phyloP scores from a whole-genome alignment of 2,113 vertebrate genomes.

The Upupa epops region DNA sequence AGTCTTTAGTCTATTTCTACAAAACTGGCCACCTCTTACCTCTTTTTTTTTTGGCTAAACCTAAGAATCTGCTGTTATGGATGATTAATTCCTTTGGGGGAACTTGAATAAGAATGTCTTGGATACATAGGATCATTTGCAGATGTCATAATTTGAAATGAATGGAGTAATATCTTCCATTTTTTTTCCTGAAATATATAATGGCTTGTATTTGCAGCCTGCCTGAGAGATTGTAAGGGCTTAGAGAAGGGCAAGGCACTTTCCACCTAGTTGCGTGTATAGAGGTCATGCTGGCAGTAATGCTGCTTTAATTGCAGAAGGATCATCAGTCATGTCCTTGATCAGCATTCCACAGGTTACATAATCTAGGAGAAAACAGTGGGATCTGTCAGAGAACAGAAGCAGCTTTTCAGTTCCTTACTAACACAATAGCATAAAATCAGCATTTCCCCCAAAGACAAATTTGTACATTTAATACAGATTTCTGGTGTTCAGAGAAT shows the following conservation, averaged over 20 bases:
- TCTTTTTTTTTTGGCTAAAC: not conserved
- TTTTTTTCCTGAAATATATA: not conserved
- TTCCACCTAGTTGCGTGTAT: not conserved
- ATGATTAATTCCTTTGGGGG: not conserved
- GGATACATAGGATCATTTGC: not conserved
- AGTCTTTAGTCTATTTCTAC: not conserved
- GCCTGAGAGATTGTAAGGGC: not conserved
- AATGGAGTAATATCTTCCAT: not conserved
- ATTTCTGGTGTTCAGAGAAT: not conserved
- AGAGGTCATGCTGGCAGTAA: not conserved
- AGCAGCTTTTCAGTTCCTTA: not conserved
- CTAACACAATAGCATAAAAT: not conserved
- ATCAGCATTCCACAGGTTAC: not conserved
- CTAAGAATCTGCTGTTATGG: not conserved
- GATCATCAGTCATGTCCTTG: not conserved
- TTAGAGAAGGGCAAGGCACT: not conserved
- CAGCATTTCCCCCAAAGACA: not conserved
- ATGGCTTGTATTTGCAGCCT: not conserved
- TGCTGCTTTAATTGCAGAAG: slow-evolving; percentile 3
- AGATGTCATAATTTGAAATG: not conserved
- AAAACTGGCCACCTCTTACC: not conserved
- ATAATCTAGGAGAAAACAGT: not conserved
- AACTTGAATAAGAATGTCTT: not conserved
- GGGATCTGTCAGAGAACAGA: not conserved
- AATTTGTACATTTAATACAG: not conserved